Conservation (phyloP, 2,797 vertebrate species). For the Percopsis omiscomaycus region DNA sequence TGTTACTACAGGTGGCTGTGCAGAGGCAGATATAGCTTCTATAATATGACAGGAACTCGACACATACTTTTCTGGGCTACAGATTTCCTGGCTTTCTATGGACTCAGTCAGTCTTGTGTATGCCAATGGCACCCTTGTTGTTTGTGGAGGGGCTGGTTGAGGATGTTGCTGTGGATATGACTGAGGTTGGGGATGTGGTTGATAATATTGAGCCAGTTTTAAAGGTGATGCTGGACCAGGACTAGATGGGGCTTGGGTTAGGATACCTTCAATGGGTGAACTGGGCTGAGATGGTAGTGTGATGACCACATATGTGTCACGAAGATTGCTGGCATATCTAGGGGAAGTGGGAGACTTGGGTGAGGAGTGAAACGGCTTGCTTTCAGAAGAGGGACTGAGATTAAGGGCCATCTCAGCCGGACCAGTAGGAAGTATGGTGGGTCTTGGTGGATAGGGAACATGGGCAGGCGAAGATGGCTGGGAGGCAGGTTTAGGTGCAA, state of each 20-base stretch:
- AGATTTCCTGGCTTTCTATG: slow-evolving; percentile 82
- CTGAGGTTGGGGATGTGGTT: slow-evolving; percentile 63
- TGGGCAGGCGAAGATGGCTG: slow-evolving; percentile 75
- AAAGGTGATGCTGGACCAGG: slow-evolving; percentile 78
- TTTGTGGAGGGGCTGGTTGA: slow-evolving; percentile 62
- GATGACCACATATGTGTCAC: slow-evolving; percentile 96
- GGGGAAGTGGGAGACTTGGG: slow-evolving; percentile 88
- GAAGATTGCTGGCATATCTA: slow-evolving; percentile 85
- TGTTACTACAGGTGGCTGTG: slow-evolving; percentile 71
- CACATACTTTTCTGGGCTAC: slow-evolving; percentile 79
- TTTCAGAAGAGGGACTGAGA: slow-evolving; percentile 86
- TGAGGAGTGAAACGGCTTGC: slow-evolving; percentile 83
- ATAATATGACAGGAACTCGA: slow-evolving; percentile 83
- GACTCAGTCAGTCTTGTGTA: slow-evolving; percentile 81
- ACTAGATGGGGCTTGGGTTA: slow-evolving; percentile 83
- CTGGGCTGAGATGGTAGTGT: slow-evolving; percentile 96
- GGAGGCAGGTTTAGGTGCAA: slow-evolving; percentile 87
- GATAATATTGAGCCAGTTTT: slow-evolving; percentile 70
- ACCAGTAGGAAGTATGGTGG: slow-evolving; percentile 76
- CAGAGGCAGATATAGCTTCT: slow-evolving; percentile 79
- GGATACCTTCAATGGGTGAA: slow-evolving; percentile 88
- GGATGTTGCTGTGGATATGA: slow-evolving; percentile 58
- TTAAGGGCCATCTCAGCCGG: slow-evolving; percentile 82
- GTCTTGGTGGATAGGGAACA: slow-evolving; percentile 74
- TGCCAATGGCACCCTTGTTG: slow-evolving; percentile 80